Evolutionary conservation across 2,888 invertebrate species (phyloP).

Genomic region (Abscondita cerata): DNA sequence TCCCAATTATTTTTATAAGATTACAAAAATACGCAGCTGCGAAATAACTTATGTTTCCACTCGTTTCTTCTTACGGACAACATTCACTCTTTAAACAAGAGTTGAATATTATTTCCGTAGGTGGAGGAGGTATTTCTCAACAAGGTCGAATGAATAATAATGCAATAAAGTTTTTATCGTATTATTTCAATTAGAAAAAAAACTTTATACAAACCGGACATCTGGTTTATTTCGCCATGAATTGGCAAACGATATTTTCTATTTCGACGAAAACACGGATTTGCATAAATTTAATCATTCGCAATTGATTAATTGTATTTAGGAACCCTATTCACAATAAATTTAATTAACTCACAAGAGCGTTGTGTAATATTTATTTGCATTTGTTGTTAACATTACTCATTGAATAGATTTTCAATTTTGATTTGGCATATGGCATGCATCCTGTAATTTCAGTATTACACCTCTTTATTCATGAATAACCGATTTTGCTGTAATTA

Average conservation of each 20-base stretch:
- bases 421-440: neutral
- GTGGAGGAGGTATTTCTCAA: too few relatives aligned
- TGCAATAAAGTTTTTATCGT: conserved; percentile 1
- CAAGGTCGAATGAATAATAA: conserved; percentile 7
- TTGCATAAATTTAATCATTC: neutral
- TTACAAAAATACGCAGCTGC: too few relatives aligned
- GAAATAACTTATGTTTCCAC: too few relatives aligned
- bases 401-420: conserved; percentile 8
- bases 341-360: neutral
- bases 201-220: neutral
- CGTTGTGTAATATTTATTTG: conserved; percentile 4
- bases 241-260: neutral
- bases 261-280: neutral
- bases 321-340: neutral
- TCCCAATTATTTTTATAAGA: too few relatives aligned
- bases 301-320: neutral
- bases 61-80: too few relatives aligned
- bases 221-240: neutral
- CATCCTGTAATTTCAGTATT: neutral
- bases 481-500: too few relatives aligned
- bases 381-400: neutral
- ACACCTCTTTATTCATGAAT: neutral
- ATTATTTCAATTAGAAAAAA: conserved; percentile 2
- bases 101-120: too few relatives aligned
- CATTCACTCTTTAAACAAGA: too few relatives aligned